These are phyloP conservation scores for Acrocephalus arundinaceus DNA, from an alignment of 2,113 vertebrate species.

Conservation along the genomic window DNA sequence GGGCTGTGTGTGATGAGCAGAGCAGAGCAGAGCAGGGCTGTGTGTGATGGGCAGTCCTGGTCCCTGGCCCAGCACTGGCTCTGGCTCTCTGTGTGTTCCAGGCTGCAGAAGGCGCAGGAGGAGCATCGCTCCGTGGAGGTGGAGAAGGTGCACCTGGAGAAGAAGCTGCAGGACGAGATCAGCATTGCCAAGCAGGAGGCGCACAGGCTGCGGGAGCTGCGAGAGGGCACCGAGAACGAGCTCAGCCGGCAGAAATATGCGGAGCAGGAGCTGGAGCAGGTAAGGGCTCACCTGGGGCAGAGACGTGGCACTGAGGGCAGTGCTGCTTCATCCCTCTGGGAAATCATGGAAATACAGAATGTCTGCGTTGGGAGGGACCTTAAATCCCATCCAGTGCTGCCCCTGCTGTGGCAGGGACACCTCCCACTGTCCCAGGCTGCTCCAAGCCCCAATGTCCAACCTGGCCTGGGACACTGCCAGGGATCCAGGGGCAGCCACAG, in stretches of 20 bases:
- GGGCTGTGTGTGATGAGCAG: rapidly evolving
- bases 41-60: background rate
- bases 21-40: background rate
- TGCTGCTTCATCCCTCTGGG: background rate
- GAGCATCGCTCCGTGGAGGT: slow-evolving; percentile 95
- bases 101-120: slow-evolving; percentile 96
- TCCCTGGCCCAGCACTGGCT: background rate
- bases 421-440: too few species aligned
- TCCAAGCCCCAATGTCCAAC: too few species aligned
- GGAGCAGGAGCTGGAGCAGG: slow-evolving; percentile 96
- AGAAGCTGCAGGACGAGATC: slow-evolving; percentile 95
- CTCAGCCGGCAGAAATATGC: slow-evolving; percentile 95
- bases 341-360: rapidly evolving
- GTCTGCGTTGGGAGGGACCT: rapidly evolving
- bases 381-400: rapidly evolving
- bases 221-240: slow-evolving; percentile 94
- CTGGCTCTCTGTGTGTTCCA: slow-evolving; percentile 41
- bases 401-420: background rate
- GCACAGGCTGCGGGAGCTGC: slow-evolving; percentile 88
- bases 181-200: slow-evolving; percentile 95
- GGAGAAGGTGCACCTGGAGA: slow-evolving; percentile 96
- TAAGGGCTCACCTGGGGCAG: background rate
- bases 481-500: too few species aligned
- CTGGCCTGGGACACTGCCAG: too few species aligned
- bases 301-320: rapidly evolving